Evolutionary conservation across 2,113 vertebrate species (phyloP).

Genomic region (Acinonyx jubatus): DNA sequence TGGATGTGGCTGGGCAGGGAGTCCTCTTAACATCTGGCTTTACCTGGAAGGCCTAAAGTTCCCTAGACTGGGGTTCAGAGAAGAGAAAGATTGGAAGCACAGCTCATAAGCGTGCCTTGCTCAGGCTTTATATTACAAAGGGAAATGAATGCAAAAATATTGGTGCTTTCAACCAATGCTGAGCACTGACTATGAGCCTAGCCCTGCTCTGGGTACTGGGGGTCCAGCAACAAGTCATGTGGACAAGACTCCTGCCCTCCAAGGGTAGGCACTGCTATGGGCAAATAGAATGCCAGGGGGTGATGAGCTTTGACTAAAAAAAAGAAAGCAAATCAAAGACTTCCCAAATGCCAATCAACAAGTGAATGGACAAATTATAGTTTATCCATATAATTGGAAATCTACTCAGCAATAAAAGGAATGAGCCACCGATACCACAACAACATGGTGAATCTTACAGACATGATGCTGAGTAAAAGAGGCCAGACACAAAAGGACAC

Average conservation of each 20-base stretch:
- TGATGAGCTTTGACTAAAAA: not conserved
- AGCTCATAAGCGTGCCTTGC: not conserved
- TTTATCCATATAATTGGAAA: not conserved
- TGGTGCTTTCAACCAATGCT: not conserved
- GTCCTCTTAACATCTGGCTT: not conserved
- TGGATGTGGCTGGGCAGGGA: not conserved
- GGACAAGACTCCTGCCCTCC: not conserved
- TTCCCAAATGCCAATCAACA: not conserved
- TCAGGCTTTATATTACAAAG: not conserved
- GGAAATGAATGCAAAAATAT: not conserved
- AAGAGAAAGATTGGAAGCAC: not conserved
- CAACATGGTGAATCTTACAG: not conserved
- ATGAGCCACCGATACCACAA: fast-evolving
- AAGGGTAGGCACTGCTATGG: fast-evolving
- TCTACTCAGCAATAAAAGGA: no score
- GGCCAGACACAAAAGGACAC: not conserved
- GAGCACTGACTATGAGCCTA: not conserved
- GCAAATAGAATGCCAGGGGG: not conserved
- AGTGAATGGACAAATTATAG: not conserved
- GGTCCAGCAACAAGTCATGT: fast-evolving
- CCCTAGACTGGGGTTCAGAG: not conserved
- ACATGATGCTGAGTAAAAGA: not conserved
- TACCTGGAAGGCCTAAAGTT: not conserved
- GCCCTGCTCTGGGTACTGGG: not conserved
- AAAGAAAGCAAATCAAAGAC: not conserved